Conservation (phyloP, 2,888 invertebrate genomes). For the Epinotia bilunana region DNA sequence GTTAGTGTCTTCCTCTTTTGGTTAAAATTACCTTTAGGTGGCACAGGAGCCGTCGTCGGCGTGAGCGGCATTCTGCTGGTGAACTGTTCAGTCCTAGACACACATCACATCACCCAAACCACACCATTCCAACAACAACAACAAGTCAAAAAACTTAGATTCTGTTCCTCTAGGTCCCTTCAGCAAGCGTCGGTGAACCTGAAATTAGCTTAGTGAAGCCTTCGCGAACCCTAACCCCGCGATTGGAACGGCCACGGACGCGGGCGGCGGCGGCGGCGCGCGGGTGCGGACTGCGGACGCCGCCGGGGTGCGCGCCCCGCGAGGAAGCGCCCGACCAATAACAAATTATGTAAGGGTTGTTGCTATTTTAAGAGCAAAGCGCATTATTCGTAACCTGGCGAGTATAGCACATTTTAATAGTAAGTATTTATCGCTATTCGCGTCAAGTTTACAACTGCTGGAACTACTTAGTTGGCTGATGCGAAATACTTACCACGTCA, state of each 20-base stretch:
- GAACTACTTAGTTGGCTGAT: slow-evolving; percentile 50
- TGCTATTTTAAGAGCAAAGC: slow-evolving; percentile 76
- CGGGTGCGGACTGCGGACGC: slow-evolving; percentile 61
- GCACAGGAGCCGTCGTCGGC: slow-evolving; percentile 31
- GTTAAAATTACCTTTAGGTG: slow-evolving; percentile 28
- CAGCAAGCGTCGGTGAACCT: neutral
- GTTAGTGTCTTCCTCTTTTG: neutral
- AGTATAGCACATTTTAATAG: slow-evolving; percentile 13
- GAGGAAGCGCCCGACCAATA: slow-evolving; percentile 74
- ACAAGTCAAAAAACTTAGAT: neutral
- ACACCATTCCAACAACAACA: neutral
- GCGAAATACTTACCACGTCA: neutral
- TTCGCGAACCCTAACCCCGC: slow-evolving; percentile 27
- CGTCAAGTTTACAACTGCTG: slow-evolving; percentile 57
- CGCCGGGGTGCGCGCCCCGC: slow-evolving; percentile 50
- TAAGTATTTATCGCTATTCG: neutral
- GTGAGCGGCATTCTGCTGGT: slow-evolving; percentile 34
- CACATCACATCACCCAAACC: slow-evolving; percentile 24
- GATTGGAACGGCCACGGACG: slow-evolving; percentile 47
- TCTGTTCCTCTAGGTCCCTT: neutral
- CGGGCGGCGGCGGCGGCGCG: slow-evolving; percentile 56
- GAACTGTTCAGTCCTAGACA: neutral
- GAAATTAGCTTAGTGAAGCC: neutral
- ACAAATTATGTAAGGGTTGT: slow-evolving; percentile 78
- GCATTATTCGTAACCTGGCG: slow-evolving; percentile 63